phyloP scores from a whole-genome alignment of 2,797 vertebrate species.

The Knipowitschia caucasica region DNA sequence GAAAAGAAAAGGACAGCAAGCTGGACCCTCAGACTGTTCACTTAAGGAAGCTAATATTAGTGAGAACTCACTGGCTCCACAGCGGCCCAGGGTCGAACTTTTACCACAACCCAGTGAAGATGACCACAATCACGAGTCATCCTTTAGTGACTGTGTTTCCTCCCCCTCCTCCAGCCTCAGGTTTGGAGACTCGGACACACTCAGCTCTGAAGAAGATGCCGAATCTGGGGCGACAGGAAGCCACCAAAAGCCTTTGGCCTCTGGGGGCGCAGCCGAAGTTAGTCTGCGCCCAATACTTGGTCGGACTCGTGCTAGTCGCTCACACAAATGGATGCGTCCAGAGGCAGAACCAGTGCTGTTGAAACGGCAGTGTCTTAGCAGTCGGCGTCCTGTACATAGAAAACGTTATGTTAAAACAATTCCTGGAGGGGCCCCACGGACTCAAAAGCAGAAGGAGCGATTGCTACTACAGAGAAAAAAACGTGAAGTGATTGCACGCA shows the following conservation, averaged over 20 bases:
- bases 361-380: slow-evolving; percentile 90
- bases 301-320: slow-evolving; percentile 84
- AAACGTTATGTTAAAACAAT: slow-evolving; percentile 89
- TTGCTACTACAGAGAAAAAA: slow-evolving; percentile 94
- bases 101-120: slow-evolving; percentile 85
- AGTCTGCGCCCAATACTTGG: slow-evolving; percentile 59
- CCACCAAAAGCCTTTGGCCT: slow-evolving; percentile 66
- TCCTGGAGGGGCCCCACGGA: slow-evolving; percentile 81
- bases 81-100: slow-evolving; percentile 78
- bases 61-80: slow-evolving; percentile 66
- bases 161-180: slow-evolving; percentile 94
- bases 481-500: slow-evolving; percentile 89
- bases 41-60: slow-evolving; percentile 83
- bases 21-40: slow-evolving; percentile 91
- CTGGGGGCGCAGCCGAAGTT: slow-evolving; percentile 66
- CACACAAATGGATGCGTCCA: slow-evolving; percentile 91
- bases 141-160: slow-evolving; percentile 95
- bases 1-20: slow-evolving; percentile 96
- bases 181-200: slow-evolving; percentile 96
- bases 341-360: slow-evolving; percentile 88
- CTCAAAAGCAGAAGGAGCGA: slow-evolving; percentile 94
- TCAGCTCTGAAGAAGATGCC: slow-evolving; percentile 93
- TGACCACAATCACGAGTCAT: slow-evolving; percentile 88
- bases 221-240: slow-evolving; percentile 62
- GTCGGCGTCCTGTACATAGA: slow-evolving; percentile 80